Evolutionary conservation across 1,140 invertebrate genomes (phyloP).

Genomic region (Drosophila aff.): DNA sequence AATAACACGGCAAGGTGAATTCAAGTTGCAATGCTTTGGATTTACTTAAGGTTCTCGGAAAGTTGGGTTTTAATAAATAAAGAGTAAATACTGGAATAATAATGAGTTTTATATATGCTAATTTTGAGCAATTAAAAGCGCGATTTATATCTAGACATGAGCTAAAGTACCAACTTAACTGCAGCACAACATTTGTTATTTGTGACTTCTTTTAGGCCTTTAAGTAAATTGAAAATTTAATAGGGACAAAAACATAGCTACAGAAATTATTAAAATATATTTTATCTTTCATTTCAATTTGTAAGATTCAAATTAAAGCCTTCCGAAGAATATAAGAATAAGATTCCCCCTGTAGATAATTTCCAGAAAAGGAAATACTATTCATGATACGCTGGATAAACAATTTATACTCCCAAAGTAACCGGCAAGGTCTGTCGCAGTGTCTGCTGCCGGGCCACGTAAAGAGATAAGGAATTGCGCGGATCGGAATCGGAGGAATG

Average conservation of each 20-base stretch:
- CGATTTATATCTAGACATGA: neutral
- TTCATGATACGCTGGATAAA: slow-evolving; percentile 30
- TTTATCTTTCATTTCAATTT: no score
- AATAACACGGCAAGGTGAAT: slow-evolving; percentile 3
- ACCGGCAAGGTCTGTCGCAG: slow-evolving; percentile 53
- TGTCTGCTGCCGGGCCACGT: slow-evolving; percentile 60
- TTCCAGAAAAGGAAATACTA: slow-evolving; percentile 5
- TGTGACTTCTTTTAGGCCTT: neutral
- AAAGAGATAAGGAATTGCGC: slow-evolving; percentile 57
- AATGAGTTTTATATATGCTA: neutral
- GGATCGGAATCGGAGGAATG: slow-evolving; percentile 11
- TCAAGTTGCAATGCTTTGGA: neutral
- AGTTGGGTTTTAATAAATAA: slow-evolving; percentile 3
- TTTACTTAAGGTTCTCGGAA: slow-evolving; percentile 1
- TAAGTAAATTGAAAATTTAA: neutral
- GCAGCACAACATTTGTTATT: neutral
- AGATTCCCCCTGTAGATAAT: neutral
- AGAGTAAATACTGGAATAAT: neutral
- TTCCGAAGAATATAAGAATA: neutral
- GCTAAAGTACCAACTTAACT: neutral
- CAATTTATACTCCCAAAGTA: slow-evolving; percentile 9
- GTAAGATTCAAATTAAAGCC: neutral
- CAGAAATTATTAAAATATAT: no score
- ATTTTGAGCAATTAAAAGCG: neutral
- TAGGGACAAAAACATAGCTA: neutral